A percentile compares a stretch with the other conserved stretches of the same genome.
phyloP scores from a whole-genome alignment of 2,888 invertebrate genomes.

The Homarus gammarus region DNA sequence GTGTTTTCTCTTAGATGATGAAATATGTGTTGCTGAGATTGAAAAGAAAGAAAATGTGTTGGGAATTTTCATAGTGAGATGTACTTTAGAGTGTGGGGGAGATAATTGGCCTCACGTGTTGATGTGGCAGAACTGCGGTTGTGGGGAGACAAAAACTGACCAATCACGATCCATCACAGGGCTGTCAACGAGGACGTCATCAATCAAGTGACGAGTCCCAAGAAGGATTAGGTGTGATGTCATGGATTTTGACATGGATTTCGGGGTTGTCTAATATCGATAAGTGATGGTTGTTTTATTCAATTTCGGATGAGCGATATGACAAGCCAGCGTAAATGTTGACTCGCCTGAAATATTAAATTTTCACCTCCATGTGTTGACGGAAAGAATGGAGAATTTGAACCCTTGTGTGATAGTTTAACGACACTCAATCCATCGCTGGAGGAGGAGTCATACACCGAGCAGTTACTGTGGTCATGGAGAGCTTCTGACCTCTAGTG shows the following conservation, averaged over 20 bases:
- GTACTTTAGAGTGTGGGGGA: no score
- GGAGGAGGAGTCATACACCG: no score
- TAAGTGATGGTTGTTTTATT: constrained; percentile 60
- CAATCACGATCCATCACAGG: constrained; percentile 1
- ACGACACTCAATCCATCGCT: no score
- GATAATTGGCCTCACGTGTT: not conserved
- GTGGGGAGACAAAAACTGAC: constrained; percentile 34
- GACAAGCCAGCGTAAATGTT: not conserved
- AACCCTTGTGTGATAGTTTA: no score
- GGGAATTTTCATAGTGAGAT: no score
- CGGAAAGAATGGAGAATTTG: no score
- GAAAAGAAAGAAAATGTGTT: no score
- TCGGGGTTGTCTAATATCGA: constrained; percentile 57
- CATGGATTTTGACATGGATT: constrained; percentile 61
- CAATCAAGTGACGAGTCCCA: constrained; percentile 57
- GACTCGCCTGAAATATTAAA: not conserved
- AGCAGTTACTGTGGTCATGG: no score
- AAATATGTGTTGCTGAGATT: no score
- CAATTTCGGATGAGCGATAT: constrained; percentile 39
- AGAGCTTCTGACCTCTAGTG: no score
- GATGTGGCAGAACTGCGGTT: not conserved
- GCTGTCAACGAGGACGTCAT: constrained; percentile 57
- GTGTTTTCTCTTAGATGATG: no score
- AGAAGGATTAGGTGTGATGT: constrained; percentile 47
- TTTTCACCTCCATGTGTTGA: not conserved